phyloP scores from a whole-genome alignment of 1,140 invertebrate species.

The Oscheius sp. region DNA sequence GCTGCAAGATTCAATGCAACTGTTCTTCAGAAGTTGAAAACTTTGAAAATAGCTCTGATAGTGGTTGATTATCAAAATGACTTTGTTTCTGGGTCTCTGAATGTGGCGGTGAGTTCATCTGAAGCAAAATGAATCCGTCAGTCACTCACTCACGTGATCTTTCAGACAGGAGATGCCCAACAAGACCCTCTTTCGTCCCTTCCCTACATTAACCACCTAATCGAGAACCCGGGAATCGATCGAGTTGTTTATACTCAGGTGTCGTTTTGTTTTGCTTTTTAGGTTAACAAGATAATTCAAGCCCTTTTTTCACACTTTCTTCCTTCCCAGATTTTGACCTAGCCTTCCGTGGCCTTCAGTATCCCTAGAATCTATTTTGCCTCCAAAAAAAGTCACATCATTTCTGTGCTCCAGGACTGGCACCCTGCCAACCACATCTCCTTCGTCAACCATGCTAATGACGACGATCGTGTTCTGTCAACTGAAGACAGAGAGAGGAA shows the following conservation, averaged over 20 bases:
- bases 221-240: background rate
- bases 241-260: constrained; percentile 6
- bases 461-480: constrained; percentile 66
- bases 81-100: constrained; percentile 88
- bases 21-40: constrained; percentile 11
- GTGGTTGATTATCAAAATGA: constrained; percentile 95
- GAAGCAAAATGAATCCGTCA: background rate
- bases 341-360: too few species aligned
- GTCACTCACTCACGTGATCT: too few species aligned
- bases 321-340: too few species aligned
- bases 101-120: constrained; percentile 68
- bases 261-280: too few species aligned
- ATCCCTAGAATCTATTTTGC: background rate
- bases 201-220: background rate
- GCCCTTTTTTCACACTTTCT: too few species aligned
- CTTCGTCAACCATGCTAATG: constrained; percentile 83
- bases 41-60: constrained; percentile 71
- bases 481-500: background rate
- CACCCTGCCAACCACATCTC: constrained; percentile 91
- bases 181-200: background rate
- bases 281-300: too few species aligned
- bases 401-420: constrained; percentile 73
- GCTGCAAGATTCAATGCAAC: background rate
- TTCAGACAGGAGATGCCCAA: background rate
- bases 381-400: background rate